Conservation (phyloP, 2,113 vertebrate species). For the Raja brachyura region DNA sequence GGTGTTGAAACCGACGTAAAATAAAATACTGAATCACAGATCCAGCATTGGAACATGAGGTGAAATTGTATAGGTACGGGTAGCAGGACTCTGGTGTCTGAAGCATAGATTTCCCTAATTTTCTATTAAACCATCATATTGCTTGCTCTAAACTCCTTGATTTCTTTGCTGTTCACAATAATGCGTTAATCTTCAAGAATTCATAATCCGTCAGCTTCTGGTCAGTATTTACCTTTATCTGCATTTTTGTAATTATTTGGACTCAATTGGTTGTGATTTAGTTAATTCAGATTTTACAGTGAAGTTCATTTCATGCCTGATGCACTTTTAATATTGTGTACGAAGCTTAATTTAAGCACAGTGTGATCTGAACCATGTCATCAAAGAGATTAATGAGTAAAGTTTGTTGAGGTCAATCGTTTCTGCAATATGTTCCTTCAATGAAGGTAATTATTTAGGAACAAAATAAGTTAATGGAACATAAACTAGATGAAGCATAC, state of each 20-base stretch:
- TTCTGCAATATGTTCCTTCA: neutral
- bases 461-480: neutral
- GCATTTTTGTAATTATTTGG: neutral
- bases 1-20: neutral
- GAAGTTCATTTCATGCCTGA: neutral
- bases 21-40: neutral
- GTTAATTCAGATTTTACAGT: neutral
- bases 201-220: neutral
- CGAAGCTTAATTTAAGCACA: neutral
- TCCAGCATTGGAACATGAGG: neutral
- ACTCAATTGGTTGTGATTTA: neutral
- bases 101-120: neutral
- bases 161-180: neutral
- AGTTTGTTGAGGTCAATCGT: neutral
- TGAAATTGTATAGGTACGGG: too few relatives aligned
- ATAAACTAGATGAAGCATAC: constrained; percentile 1
- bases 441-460: neutral
- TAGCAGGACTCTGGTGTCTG: neutral
- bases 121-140: neutral
- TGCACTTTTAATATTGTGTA: neutral
- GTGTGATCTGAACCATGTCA: neutral
- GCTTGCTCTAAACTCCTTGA: neutral
- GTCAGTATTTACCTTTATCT: neutral
- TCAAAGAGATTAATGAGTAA: neutral
- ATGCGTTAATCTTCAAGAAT: neutral